phyloP scores from a whole-genome alignment of 2,888 invertebrate species.

The Helicoverpa assulta region DNA sequence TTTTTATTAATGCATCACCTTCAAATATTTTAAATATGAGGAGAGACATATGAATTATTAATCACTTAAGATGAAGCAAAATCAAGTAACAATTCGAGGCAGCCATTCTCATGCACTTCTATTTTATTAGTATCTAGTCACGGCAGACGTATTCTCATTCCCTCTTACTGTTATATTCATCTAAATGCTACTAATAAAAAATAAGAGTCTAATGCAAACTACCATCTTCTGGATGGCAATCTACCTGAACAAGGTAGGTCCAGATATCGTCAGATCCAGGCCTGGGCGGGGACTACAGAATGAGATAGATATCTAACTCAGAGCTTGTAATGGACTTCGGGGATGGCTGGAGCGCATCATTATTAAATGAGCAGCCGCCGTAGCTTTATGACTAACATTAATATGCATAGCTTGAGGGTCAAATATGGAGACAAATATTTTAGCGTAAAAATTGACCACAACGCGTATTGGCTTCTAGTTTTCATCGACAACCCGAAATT shows the following conservation, averaged over 20 bases:
- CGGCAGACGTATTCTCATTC: constrained; percentile 4
- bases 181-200: neutral
- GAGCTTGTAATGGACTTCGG: constrained; percentile 11
- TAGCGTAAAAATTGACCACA: constrained; percentile 36
- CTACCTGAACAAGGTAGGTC: constrained; percentile 23
- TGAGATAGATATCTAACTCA: constrained; percentile 9
- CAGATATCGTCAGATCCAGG: neutral
- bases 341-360: constrained; percentile 21
- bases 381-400: constrained; percentile 11
- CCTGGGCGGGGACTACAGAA: constrained; percentile 8
- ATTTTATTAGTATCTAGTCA: constrained; percentile 9
- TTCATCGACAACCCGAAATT: constrained; percentile 43
- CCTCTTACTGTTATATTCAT: neutral
- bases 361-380: constrained; percentile 25
- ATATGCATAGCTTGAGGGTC: constrained; percentile 15
- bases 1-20: neutral
- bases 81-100: neutral
- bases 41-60: neutral
- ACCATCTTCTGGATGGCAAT: constrained; percentile 6
- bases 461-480: constrained; percentile 45
- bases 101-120: neutral
- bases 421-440: constrained; percentile 2
- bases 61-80: neutral
- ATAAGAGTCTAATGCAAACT: neutral
- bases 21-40: neutral